Base-by-base conservation (phyloP, 37 sponge, comb jelly and placozoan genomes). In the Chondrilla cf. caribensis region DNA sequence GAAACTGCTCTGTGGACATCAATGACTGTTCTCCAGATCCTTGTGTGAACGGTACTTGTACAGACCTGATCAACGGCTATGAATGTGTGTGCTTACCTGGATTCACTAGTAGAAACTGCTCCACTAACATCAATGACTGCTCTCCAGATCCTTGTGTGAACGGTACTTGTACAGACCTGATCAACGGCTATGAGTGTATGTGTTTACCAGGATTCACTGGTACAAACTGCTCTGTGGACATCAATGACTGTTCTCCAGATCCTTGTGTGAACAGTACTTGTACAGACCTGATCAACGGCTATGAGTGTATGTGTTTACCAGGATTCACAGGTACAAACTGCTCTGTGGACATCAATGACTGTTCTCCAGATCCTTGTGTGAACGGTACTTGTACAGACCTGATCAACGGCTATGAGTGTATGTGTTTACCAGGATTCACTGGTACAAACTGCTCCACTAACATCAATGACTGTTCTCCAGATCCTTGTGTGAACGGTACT, bases 121-220 rank as follows among this genome's bases (percentile, higher is more conserved):
- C 51, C 25, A 2, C 22, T 40, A 15, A 79, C 8, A 79, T 79
- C 28, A 31, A 79, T 31, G 79, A 79, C 2, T 79, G 79, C 24
- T 2, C 2, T 9, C 22, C 32, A 6, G 21, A 84, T 3, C 81
- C 85, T 41, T 88, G 89, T 54, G 2, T 47, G 21, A 84, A 88
- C 51, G 67, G 67, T 3, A 84, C 81, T 4, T 88, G 89, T 39
- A 43, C 32, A 1, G 57, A 85, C 25, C 35, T 28, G 4, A 66
- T 36, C 11, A 76, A 58, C 33, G 25, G 24, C 1, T 88, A 57
- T 81, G 51, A 21, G n/a, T 89, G 90, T 41, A 3, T 22, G 25
- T 89, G 90, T 72, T 6, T 59, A 40, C 11, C 58, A 25, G 83
- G 86, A 1, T 89, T 55, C 60, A 77, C 25, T 64, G 87, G 87